Conservation (phyloP, 1,140 invertebrate genomes). For the Drosophila busckii region DNA sequence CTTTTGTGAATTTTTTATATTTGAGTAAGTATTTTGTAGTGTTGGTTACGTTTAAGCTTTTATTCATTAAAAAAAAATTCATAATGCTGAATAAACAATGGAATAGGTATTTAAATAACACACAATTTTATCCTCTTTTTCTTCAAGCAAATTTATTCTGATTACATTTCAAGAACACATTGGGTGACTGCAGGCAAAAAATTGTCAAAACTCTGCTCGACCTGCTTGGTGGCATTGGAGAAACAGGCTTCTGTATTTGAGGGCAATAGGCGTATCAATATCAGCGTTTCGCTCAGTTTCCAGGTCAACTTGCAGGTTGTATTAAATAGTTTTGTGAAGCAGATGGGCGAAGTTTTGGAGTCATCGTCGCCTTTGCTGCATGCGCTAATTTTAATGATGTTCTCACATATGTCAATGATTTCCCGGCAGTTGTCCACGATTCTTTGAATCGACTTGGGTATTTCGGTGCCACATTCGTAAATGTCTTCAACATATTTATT, state of each 20-base stretch:
- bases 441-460: slow-evolving; percentile 13
- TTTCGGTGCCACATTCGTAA: background rate
- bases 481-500: slow-evolving; percentile 4
- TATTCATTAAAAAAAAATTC: background rate
- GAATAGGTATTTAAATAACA: background rate
- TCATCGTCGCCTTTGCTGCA: slow-evolving; percentile 1
- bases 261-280: slow-evolving; percentile 29
- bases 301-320: slow-evolving; percentile 20
- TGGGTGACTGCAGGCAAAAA: slow-evolving; percentile 35
- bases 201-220: slow-evolving; percentile 20
- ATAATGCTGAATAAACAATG: background rate
- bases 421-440: slow-evolving; percentile 11
- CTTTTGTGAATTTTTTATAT: too few species aligned
- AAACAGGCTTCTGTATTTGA: slow-evolving; percentile 32
- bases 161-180: slow-evolving; percentile 24
- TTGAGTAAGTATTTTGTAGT: too few species aligned
- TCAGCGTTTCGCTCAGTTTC: slow-evolving; percentile 23
- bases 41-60: too few species aligned
- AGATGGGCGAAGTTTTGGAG: slow-evolving; percentile 2
- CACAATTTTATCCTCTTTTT: background rate
- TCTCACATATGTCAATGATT: slow-evolving; percentile 8
- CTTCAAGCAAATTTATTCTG: background rate
- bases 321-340: slow-evolving; percentile 25
- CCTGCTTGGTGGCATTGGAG: slow-evolving; percentile 25
- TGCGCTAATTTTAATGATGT: slow-evolving; percentile 6